These are phyloP conservation scores for Cheilosia pagana DNA, from an alignment of 2,888 invertebrate species.

Conservation along the genomic window DNA sequence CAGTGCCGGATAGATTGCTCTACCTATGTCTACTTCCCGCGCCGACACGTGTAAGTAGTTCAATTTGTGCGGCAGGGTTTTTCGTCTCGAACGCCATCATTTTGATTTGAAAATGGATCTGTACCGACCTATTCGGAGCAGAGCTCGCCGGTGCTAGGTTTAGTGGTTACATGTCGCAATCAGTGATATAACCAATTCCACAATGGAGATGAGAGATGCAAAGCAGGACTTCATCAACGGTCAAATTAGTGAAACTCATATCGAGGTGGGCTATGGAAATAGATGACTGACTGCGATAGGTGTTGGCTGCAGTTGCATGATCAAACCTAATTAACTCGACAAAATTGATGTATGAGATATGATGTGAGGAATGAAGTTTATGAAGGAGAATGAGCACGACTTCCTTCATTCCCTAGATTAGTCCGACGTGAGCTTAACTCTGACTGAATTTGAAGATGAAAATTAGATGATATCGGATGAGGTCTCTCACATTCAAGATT, in stretches of 20 bases:
- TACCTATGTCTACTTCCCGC: background rate
- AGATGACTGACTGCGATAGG: too few relatives aligned
- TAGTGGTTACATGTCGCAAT: conserved; percentile 43
- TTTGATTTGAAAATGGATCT: conserved; percentile 6
- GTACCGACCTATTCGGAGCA: background rate
- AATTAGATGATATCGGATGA: too few relatives aligned
- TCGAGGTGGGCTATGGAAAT: background rate
- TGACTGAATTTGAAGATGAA: too few relatives aligned
- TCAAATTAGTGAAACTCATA: conserved; percentile 49
- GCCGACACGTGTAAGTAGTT: conserved; percentile 45
- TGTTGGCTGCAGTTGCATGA: too few relatives aligned
- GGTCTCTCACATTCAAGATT: too few relatives aligned
- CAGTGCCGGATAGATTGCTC: background rate
- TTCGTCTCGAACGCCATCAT: conserved; percentile 34
- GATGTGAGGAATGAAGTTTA: too few relatives aligned
- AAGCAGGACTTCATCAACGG: conserved; percentile 8
- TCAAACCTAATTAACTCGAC: too few relatives aligned
- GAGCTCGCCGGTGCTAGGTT: conserved; percentile 1
- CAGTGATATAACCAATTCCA: conserved; percentile 20
- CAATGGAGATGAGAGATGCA: conserved; percentile 1
- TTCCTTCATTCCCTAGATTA: too few relatives aligned
- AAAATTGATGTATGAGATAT: too few relatives aligned
- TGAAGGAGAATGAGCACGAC: too few relatives aligned
- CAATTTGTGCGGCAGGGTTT: conserved; percentile 47
- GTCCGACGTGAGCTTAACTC: too few relatives aligned